These are phyloP conservation scores for Hydrolagus affinis DNA, from an alignment of 2,113 vertebrate genomes.

Conservation along the genomic window DNA sequence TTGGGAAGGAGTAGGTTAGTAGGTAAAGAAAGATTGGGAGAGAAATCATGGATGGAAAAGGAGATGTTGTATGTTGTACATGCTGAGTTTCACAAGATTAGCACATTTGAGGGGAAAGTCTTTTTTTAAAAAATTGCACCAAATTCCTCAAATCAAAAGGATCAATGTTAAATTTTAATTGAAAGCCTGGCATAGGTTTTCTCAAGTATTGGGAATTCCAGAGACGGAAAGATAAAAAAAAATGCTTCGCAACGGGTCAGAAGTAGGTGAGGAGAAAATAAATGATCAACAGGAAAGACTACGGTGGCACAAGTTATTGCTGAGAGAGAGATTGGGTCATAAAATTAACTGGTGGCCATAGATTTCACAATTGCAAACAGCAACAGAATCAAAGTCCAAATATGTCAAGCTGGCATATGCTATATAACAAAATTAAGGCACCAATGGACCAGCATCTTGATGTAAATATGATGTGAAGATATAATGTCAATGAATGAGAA, in stretches of 20 bases:
- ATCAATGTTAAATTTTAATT: no score
- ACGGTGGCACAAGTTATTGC: not conserved
- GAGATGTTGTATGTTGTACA: no score
- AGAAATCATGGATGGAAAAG: no score
- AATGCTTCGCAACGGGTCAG: not conserved
- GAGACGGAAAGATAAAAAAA: not conserved
- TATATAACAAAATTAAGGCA: not conserved
- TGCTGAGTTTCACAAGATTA: no score
- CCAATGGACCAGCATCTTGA: not conserved
- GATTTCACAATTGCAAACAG: constrained; percentile 22
- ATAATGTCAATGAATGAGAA: not conserved
- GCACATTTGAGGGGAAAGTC: no score
- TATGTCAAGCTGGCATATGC: not conserved
- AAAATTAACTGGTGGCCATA: constrained; percentile 22
- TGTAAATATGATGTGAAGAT: not conserved
- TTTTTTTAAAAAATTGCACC: no score
- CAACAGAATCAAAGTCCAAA: not conserved
- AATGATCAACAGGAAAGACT: not conserved
- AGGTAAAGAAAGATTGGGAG: no score
- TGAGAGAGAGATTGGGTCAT: constrained; percentile 1
- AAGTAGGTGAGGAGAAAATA: not conserved
- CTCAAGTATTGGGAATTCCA: not conserved
- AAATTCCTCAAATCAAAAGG: no score
- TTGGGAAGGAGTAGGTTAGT: no score
- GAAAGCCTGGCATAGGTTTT: no score